Base-by-base conservation (phyloP, 1,140 invertebrate genomes). In the Euura saliciscinereae region DNA sequence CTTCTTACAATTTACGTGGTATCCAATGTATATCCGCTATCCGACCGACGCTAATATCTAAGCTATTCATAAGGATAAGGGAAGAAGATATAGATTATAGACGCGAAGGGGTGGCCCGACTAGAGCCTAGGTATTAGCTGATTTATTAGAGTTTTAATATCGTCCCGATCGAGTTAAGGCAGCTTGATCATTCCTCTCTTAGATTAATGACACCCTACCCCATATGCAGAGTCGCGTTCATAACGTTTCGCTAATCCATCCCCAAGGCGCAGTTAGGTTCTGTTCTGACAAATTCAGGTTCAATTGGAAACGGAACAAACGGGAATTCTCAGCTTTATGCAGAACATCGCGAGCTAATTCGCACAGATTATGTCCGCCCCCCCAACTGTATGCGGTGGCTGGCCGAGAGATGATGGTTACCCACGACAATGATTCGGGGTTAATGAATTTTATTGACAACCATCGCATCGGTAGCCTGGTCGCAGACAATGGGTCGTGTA, bases 141-240 rank as follows among this genome's bases (percentile, higher is more conserved):
- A 59, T 59, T 59, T 59, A 59, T 59, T 59, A n/a, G 51, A 59
- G 51, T 59, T 59, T 59, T 59, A 59, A 59, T 59, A 59, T 59
- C 51, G 51, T 59, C 51, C 8, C 51, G 51, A 59, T 6, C 51
- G 51, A 59, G 51, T 59, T 59, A 8, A 3, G 10, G 51, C 51
- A 6, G 6, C 51, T 8, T 6, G 51, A 59, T 59, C 51, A n/a
- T 59, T 59, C 51, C 51, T 59, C 51, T 3, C 51, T n/a, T 8
- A 59, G 51, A 59, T 59, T 59, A 59, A 59, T 59, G 51, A 59
- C 51, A 59, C 51, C 51, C 51, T 59, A 28, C 28, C 8, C 13
- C 51, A 59, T 6, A 6, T 11, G 51, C 13, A 59, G 13, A 59
- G 8, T 28, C 8, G 51, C 8, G 0, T 28, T 28, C 28, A 28